phyloP scores from a whole-genome alignment of 1,140 invertebrate species.

The Meteorus sp. region DNA sequence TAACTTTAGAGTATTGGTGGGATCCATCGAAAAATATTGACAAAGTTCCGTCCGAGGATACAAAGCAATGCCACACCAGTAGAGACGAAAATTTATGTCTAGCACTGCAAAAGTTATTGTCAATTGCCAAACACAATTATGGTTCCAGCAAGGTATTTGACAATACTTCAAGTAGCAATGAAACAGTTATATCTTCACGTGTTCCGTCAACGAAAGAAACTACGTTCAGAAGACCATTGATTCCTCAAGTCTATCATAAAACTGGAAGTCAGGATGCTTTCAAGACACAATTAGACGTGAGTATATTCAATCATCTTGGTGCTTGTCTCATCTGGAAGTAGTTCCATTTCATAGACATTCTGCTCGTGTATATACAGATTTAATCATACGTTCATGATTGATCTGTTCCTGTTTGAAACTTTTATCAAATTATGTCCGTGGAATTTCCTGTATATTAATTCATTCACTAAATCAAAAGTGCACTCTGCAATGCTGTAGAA shows the following conservation, averaged over 20 bases:
- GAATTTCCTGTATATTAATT: too few species aligned
- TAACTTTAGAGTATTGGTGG: slow-evolving; percentile 85
- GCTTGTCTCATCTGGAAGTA: too few species aligned
- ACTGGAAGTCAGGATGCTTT: slow-evolving; percentile 56
- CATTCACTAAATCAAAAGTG: too few species aligned
- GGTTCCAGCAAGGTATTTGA: slow-evolving; percentile 53
- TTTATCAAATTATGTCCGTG: slow-evolving; percentile 11
- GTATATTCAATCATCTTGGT: too few species aligned
- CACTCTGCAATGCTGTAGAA: too few species aligned
- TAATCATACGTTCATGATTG: background rate
- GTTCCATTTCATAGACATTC: too few species aligned
- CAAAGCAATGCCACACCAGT: slow-evolving; percentile 31
- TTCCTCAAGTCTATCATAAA: slow-evolving; percentile 54
- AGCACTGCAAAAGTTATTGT: slow-evolving; percentile 64
- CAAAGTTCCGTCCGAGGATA: background rate
- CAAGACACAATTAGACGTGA: slow-evolving; percentile 63
- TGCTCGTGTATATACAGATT: too few species aligned
- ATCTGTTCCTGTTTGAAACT: background rate
- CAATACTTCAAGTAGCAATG: slow-evolving; percentile 51
- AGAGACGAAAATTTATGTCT: slow-evolving; percentile 45
- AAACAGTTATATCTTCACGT: slow-evolving; percentile 55
- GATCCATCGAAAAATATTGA: slow-evolving; percentile 49
- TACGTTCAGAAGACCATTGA: slow-evolving; percentile 52
- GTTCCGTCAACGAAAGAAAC: slow-evolving; percentile 51
- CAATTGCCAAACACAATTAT: slow-evolving; percentile 63